Percentiles rank a stretch among this genome's conserved stretches.
Evolutionary conservation across 2,113 vertebrate genomes (phyloP).

Genomic region (Microcebus ravelobensis): DNA sequence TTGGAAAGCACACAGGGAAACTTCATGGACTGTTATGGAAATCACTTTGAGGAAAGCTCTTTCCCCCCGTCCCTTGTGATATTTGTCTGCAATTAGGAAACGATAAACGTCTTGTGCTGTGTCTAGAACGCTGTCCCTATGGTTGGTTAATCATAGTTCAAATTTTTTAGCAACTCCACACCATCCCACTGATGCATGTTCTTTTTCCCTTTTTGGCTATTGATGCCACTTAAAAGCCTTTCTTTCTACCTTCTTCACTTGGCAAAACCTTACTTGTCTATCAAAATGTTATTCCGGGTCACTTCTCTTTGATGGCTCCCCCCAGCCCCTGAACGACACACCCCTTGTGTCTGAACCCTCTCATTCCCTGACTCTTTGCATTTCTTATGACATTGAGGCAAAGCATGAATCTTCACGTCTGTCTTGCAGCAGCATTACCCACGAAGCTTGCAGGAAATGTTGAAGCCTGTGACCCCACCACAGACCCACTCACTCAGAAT

Average conservation of each 20-base stretch:
- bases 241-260: neutral
- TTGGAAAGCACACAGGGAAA: neutral
- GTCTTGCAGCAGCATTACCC: neutral
- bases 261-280: neutral
- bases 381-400: neutral
- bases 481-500: neutral
- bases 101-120: neutral
- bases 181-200: too few species aligned
- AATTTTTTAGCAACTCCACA: neutral
- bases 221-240: neutral
- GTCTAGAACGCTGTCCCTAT: neutral
- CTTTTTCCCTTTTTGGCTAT: accelerated
- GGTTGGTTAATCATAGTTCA: neutral
- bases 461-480: neutral
- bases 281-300: neutral
- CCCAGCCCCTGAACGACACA: neutral
- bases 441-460: neutral
- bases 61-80: neutral
- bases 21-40: neutral
- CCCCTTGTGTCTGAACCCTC: neutral
- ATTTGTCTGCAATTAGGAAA: neutral
- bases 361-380: neutral
- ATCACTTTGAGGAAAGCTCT: neutral
- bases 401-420: neutral
- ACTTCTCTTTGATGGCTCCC: neutral